Evolutionary conservation across 2,888 invertebrate species (phyloP).

Genomic region (Hypsopygia costalis): DNA sequence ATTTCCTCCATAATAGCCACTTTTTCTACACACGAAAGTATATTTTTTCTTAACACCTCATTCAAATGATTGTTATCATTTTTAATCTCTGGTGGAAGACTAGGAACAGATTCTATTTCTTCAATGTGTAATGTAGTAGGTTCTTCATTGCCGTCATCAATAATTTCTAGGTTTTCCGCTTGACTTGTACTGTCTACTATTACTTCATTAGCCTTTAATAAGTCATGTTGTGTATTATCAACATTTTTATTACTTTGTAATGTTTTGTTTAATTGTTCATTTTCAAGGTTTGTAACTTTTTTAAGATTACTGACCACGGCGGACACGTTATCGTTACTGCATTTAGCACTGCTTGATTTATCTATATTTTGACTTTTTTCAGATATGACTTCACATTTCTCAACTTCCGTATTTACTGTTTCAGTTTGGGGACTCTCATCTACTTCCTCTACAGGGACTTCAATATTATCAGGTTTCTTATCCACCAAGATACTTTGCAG

Average conservation of each 20-base stretch:
- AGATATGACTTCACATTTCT: conserved; percentile 20
- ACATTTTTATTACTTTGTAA: conserved; percentile 41
- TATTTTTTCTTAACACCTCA: conserved; percentile 60
- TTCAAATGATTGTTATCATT: conserved; percentile 57
- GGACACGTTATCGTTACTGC: conserved; percentile 33
- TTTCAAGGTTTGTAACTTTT: conserved; percentile 70
- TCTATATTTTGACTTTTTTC: conserved; percentile 26
- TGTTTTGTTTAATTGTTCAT: conserved; percentile 68
- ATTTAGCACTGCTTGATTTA: conserved; percentile 38
- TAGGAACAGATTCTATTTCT: conserved; percentile 37
- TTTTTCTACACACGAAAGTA: conserved; percentile 68
- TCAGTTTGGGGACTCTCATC: conserved; percentile 25
- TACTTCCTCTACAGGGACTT: conserved; percentile 49
- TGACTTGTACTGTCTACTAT: conserved; percentile 17
- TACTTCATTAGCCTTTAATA: conserved; percentile 24
- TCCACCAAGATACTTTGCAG: conserved; percentile 77
- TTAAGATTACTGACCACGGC: conserved; percentile 50
- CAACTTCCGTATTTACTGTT: conserved; percentile 22
- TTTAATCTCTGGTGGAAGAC: conserved; percentile 27
- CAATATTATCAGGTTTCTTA: conserved; percentile 54
- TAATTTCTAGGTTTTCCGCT: conserved; percentile 16
- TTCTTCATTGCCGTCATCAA: conserved; percentile 20
- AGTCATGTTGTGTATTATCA: conserved; percentile 34
- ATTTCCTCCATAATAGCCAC: conserved; percentile 66
- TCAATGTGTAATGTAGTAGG: conserved; percentile 31